Percentiles rank a stretch among this genome's conserved stretches.
phyloP scores from a whole-genome alignment of 2,888 invertebrate species.

The Drosophila prolongata region DNA sequence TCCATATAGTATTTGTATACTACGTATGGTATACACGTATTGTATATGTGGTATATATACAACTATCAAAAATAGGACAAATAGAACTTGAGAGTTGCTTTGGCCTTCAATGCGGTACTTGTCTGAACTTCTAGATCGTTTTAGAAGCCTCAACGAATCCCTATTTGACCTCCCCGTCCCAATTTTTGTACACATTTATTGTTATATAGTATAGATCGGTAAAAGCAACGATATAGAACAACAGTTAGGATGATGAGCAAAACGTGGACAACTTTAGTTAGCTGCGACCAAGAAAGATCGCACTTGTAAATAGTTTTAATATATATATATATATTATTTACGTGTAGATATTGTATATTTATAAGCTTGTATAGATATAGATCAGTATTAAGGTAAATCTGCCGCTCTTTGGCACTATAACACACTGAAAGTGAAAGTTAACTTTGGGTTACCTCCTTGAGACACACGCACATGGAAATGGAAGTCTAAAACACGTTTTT shows the following conservation, averaged over 20 bases:
- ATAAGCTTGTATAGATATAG: conserved; percentile 23
- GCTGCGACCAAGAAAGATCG: conserved; percentile 63
- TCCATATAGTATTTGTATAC: conserved; percentile 7
- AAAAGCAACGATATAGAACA: conserved; percentile 37
- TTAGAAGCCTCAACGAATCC: not conserved
- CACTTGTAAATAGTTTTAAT: conserved; percentile 69
- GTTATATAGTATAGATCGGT: conserved; percentile 31
- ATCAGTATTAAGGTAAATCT: conserved; percentile 19
- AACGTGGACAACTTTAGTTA: conserved; percentile 36
- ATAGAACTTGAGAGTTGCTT: conserved; percentile 52
- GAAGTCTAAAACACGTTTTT: conserved; percentile 52
- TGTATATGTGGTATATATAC: conserved; percentile 47
- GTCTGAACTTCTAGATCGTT: not conserved
- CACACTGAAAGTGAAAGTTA: conserved; percentile 73
- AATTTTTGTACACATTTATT: conserved; percentile 35
- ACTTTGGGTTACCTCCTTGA: conserved; percentile 75
- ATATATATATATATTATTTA: conserved; percentile 20
- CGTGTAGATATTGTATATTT: conserved; percentile 24
- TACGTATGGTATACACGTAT: conserved; percentile 24
- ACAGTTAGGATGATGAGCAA: conserved; percentile 43
- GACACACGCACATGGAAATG: conserved; percentile 58
- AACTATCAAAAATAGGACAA: conserved; percentile 76
- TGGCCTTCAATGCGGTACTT: conserved; percentile 14
- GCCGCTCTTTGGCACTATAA: conserved; percentile 11
- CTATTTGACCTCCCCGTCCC: not conserved